These are phyloP conservation scores for Dryoscopus gambensis DNA, from an alignment of 2,113 vertebrate genomes.

Conservation along the genomic window DNA sequence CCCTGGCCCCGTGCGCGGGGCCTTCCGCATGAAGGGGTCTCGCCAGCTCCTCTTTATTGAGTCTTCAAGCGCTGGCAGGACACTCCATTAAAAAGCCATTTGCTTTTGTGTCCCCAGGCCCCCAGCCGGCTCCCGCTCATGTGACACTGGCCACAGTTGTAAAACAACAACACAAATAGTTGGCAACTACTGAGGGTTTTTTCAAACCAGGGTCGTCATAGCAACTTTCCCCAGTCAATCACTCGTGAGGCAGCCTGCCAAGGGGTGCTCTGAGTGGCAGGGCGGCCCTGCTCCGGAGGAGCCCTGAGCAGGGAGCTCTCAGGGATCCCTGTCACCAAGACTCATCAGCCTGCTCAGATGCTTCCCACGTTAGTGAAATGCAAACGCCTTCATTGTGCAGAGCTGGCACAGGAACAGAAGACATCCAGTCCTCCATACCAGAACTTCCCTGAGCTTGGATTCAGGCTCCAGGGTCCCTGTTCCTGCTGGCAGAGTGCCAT, in stretches of 20 bases:
- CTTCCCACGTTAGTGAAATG: accelerated
- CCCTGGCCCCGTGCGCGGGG: conserved; percentile 57
- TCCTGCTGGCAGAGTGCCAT: conserved; percentile 1
- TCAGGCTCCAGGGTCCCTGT: background rate
- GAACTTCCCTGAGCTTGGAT: background rate
- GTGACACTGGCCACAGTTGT: conserved; percentile 79
- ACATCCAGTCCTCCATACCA: background rate
- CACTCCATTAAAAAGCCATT: conserved; percentile 87
- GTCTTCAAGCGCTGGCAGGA: conserved; percentile 77
- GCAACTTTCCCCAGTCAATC: conserved; percentile 77
- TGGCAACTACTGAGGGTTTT: conserved; percentile 76
- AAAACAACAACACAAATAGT: conserved; percentile 80
- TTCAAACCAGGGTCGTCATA: conserved; percentile 75
- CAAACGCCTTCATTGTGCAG: accelerated
- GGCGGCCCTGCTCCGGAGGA: background rate
- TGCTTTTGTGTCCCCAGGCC: conserved; percentile 76
- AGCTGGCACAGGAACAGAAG: background rate
- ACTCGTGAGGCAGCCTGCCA: conserved; percentile 25
- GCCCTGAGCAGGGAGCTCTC: background rate
- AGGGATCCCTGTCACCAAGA: background rate
- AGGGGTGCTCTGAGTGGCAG: conserved; percentile 34
- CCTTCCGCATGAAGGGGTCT: conserved; percentile 70
- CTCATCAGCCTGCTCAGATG: background rate
- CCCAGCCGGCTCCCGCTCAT: conserved; percentile 82
- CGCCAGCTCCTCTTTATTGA: conserved; percentile 76